Conservation (phyloP, 2,888 invertebrate genomes). For the Blera fallax region DNA sequence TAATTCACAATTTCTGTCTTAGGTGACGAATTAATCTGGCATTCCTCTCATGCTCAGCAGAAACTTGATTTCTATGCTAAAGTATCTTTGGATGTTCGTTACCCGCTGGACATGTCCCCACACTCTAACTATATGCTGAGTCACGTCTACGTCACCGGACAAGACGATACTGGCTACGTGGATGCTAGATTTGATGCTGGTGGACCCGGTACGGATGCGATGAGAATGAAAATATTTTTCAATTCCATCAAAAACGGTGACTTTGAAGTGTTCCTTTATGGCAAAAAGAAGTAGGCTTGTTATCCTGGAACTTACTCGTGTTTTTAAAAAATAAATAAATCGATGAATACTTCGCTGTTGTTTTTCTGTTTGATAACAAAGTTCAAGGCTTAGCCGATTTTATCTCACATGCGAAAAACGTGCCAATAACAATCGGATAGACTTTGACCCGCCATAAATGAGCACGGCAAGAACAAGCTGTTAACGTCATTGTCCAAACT, state of each 20-base stretch:
- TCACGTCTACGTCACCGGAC: conserved; percentile 22
- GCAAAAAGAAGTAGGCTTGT: conserved; percentile 54
- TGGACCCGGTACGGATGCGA: conserved; percentile 44
- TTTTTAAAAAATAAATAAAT: too few species aligned
- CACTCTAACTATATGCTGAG: conserved; percentile 28
- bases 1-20: not conserved
- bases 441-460: not conserved
- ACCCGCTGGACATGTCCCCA: not conserved
- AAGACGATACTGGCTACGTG: conserved; percentile 48
- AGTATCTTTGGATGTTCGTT: conserved; percentile 24
- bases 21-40: conserved; percentile 39
- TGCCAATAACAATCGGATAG: not conserved
- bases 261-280: conserved; percentile 39
- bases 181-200: conserved; percentile 15
- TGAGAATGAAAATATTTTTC: conserved; percentile 43
- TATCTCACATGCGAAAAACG: not conserved
- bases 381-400: too few species aligned
- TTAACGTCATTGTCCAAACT: not conserved
- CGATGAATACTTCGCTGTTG: too few species aligned
- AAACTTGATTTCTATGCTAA: conserved; percentile 35
- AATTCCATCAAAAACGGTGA: conserved; percentile 45
- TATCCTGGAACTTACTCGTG: too few species aligned
- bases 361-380: too few species aligned
- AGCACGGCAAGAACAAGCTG: not conserved
- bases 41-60: conserved; percentile 10